Evolutionary conservation across 2,113 vertebrate genomes (phyloP), one percentile per base, ranked within the genome.

Genomic region (Mellivora capensis): DNA sequence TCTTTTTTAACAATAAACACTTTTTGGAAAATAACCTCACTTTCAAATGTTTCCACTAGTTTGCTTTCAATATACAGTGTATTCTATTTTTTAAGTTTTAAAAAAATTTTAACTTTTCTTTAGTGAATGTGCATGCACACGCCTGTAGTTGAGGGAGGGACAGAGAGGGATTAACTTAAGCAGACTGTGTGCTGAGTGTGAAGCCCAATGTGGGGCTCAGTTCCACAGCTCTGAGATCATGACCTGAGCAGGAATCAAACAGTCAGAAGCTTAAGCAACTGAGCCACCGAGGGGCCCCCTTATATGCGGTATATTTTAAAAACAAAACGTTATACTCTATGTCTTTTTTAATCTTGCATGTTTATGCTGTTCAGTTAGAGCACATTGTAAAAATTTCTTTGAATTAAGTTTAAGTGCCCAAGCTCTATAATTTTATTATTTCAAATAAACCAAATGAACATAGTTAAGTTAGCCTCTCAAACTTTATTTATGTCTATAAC

Each of bases 351-450:
- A 90, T 13, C 4, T 3, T 37, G 37, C 5, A 72, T 12, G 15
- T 57, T 87, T 93, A 54, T 69, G 23, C 2, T 83, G 37, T 54
- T 62, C 31, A 82, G 71, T 82, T 57, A 69, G 49, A 71, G 15
- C 20, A 47, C 5, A 17, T 79, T 71, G 49, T 62, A 79, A 64
- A 96, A 57, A 13, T 27, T n/a, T 39, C 3, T 88, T 77, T 74
- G 57, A 93, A 69, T 77, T 71, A 87, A 76, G 31, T 31, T 86
- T 61, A 71, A 88, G 9, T 29, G 8, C 5, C 9, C 62, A 72
- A 69, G 31, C 37, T n/a, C 69, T 72, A 69, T 76, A 94, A 64
- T 59, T 93, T 96, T 77, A 95, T 23, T 90, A 77, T 71, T 79
- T 83, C 23, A 74, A 76, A 77, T 82, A 90, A 44, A 79, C 31